phyloP scores from a whole-genome alignment of 2,888 invertebrate species.

The Seladonia tumulorum region DNA sequence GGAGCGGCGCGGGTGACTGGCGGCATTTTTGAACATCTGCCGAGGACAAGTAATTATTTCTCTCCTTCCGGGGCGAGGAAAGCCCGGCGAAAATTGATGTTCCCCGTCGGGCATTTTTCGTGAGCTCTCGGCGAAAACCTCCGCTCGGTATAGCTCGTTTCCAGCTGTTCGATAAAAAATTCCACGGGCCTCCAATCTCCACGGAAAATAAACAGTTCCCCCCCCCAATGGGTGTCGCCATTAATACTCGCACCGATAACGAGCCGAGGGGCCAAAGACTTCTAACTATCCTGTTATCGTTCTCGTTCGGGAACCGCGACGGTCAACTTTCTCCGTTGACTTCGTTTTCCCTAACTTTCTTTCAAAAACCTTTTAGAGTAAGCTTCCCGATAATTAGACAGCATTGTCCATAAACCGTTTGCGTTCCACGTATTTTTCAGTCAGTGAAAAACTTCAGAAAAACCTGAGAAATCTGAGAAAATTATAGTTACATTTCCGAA shows the following conservation, averaged over 20 bases:
- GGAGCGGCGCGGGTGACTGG: constrained; percentile 24
- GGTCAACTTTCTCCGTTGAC: constrained; percentile 80
- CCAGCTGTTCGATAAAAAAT: constrained; percentile 32
- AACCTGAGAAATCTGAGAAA: neutral
- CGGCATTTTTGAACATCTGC: constrained; percentile 68
- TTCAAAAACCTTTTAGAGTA: neutral
- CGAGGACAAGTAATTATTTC: constrained; percentile 67
- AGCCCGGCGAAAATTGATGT: constrained; percentile 33
- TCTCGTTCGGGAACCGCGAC: constrained; percentile 73
- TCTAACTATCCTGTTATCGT: constrained; percentile 35
- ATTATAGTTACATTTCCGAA: neutral
- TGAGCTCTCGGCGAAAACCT: neutral
- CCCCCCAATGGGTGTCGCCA: constrained; percentile 2
- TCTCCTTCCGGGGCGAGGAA: constrained; percentile 32
- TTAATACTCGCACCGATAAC: constrained; percentile 32
- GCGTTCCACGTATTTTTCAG: neutral
- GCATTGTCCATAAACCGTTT: no score
- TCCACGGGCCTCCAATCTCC: constrained; percentile 20
- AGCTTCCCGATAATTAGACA: neutral
- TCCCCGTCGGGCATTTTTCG: constrained; percentile 1
- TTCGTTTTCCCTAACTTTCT: neutral
- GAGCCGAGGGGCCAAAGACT: constrained; percentile 44
- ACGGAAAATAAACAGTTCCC: constrained; percentile 20
- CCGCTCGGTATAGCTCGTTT: neutral
- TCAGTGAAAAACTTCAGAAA: neutral